Base-by-base conservation (phyloP, 2,797 vertebrate genomes). In the Parotocinclus haroldoi region DNA sequence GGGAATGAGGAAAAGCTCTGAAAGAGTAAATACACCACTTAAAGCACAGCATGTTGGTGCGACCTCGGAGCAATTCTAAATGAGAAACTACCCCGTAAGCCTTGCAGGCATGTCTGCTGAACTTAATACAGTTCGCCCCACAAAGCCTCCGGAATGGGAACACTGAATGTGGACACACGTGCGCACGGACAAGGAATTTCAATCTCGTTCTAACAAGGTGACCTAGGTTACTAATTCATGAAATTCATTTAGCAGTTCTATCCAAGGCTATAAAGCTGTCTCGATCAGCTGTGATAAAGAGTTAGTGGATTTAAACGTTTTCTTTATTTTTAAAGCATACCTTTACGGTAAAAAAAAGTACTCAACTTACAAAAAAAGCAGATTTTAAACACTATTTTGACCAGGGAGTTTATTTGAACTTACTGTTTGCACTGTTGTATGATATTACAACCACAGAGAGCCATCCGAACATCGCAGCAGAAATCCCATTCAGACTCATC, bases 11-110 rank as follows among this genome's bases (percentile, higher is more conserved):
- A 82, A 58, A 84, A 85, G 84, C 85, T 85, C 84, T 81, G 88
- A 86, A 85, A 87, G 83, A 85, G 86, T 85, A 89, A 89, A 89
- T 89, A 89, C 88, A 83, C 84, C 82, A 89, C 91, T 90, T 90
- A 84, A 82, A 86, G 87, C 81, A 78, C 82, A 80, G 81, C 78
- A 78, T 85, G 85, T 76, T 80, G 72, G 78, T 75, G 64, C 81
- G 85, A 80, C 83, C 82, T 66, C n/a, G 72, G 81, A 83, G 82
- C 79, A 77, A 87, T 87, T 88, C 83, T 85, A 84, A 83, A 78
- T 78, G 77, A 85, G 84, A 85, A 88, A 89, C 87, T 60, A 84
- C 76, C 73, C 80, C 42, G 51, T 79, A 80, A 68, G 82, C 82
- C 84, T 83, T 79, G 81, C 75, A 86, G 86, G 82, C 83, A 84